Base-by-base conservation (phyloP, 2,113 vertebrate species). In the Salvelinus namaycush region DNA sequence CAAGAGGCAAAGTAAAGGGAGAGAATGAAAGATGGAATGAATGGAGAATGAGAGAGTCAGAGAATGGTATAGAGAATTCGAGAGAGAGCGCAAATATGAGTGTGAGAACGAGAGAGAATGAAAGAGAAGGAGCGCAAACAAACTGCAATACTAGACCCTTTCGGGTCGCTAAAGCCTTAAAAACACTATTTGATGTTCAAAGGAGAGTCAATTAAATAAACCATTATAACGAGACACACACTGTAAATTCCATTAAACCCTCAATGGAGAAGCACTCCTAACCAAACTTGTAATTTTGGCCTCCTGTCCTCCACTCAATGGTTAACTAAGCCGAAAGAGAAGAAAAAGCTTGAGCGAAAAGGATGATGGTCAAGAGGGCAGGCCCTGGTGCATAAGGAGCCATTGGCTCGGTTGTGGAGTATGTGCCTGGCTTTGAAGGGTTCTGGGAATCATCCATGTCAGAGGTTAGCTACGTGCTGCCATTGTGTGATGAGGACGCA, bases 211-310 rank as follows among this genome's bases (percentile, higher is more conserved):
- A 85, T 89, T 90, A 87, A 87, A 84, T 80, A 76, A 81, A 80
- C 75, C 76, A 84, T 81, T 81, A 76, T 76, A 89, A 85, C 80
- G 79, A 86, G 86, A 73, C 13, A 31, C 26, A 74, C 81, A 83
- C 72, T 79, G 80, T 80, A 84, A 85, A 90, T 85, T 88, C 81
- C 76, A 90, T 86, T 85, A 86, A 87, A 87, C 75, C 73, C 75
- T 89, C 64, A 84, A 80, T 84, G 75, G 80, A 81, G 79, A 82
- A 84, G 79, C 65, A 85, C 82, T 88, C 78, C 77, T 84, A 79
- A 60, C 70, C 60, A 77, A 88, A 83, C 84, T 88, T 86, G 86
- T 90, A 88, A 90, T 90, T 87, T 90, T 70, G 81, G 82, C 79
- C 79, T 70, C 80, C 84, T 49, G 81, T n/a, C 59, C n/a, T n/a